Percentiles rank a stretch among this genome's conserved stretches.
Conservation (phyloP, 2,888 invertebrate genomes). For the Harpagoxenus sublaevis region DNA sequence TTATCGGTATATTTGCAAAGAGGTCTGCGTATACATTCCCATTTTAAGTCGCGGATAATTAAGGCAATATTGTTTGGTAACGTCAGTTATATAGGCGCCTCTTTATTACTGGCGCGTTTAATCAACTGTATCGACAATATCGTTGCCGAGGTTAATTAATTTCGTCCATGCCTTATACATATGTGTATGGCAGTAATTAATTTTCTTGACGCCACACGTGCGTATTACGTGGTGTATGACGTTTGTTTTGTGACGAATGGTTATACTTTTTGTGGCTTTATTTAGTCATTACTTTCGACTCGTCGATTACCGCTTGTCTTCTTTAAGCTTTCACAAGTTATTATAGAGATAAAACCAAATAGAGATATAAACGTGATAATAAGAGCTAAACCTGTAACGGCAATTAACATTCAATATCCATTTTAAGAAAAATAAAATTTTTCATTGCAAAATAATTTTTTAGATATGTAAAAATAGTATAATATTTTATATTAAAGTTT, state of each 20-base stretch:
- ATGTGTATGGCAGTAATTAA: constrained; percentile 36
- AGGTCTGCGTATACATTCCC: constrained; percentile 24
- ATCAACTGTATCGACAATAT: constrained; percentile 57
- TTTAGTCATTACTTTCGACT: not conserved
- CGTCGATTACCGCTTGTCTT: not conserved
- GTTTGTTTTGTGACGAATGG: not conserved
- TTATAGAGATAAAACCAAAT: not conserved
- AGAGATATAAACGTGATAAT: not conserved
- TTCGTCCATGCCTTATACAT: not conserved
- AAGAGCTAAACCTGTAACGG: not conserved
- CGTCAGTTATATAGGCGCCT: constrained; percentile 34
- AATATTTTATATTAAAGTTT: not conserved
- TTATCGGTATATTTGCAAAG: constrained; percentile 42
- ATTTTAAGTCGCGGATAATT: constrained; percentile 39
- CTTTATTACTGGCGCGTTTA: constrained; percentile 58
- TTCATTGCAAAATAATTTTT: not conserved
- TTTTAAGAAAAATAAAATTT: not conserved
- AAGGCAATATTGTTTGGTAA: constrained; percentile 47
- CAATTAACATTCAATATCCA: not conserved
- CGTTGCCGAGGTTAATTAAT: constrained; percentile 55
- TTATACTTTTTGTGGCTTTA: not conserved
- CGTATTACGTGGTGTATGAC: constrained; percentile 5
- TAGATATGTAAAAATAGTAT: not conserved
- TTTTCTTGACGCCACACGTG: constrained; percentile 17
- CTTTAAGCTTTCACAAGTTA: not conserved